These are phyloP conservation scores for Sturmia bella DNA, from an alignment of 2,888 invertebrate species.

Conservation along the genomic window DNA sequence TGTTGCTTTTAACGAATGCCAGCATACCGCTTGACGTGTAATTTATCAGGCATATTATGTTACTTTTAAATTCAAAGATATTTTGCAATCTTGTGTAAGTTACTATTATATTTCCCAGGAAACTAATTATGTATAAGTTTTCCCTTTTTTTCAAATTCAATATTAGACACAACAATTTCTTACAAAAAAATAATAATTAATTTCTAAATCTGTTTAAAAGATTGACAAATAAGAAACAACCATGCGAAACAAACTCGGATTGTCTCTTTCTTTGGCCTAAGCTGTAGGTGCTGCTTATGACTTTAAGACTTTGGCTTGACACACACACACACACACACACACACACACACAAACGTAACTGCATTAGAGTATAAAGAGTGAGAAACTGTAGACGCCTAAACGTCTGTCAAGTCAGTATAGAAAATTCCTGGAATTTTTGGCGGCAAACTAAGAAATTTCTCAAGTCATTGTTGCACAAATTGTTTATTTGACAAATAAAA, in stretches of 20 bases:
- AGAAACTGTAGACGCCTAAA: conserved; percentile 38
- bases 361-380: background rate
- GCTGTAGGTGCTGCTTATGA: conserved; percentile 64
- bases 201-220: conserved; percentile 50
- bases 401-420: conserved; percentile 27
- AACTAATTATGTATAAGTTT: conserved; percentile 9
- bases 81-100: conserved; percentile 36
- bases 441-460: conserved; percentile 48
- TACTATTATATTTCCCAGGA: conserved; percentile 2
- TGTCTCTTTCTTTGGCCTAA: conserved; percentile 38
- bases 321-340: background rate
- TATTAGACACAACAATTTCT: background rate
- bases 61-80: background rate
- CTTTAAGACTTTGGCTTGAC: conserved; percentile 50
- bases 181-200: conserved; percentile 12
- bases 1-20: too few species aligned
- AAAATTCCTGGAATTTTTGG: conserved; percentile 63
- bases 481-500: conserved; percentile 63
- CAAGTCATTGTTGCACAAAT: conserved; percentile 31
- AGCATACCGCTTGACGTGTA: too few species aligned
- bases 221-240: conserved; percentile 32
- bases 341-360: too few species aligned
- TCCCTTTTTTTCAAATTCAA: conserved; percentile 1
- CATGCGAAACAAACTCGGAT: background rate
- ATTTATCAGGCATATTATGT: too few species aligned